Evolutionary conservation across 2,888 invertebrate genomes (phyloP), one percentile per base, ranked within the genome.

Genomic region (Blastobasis adustella): DNA sequence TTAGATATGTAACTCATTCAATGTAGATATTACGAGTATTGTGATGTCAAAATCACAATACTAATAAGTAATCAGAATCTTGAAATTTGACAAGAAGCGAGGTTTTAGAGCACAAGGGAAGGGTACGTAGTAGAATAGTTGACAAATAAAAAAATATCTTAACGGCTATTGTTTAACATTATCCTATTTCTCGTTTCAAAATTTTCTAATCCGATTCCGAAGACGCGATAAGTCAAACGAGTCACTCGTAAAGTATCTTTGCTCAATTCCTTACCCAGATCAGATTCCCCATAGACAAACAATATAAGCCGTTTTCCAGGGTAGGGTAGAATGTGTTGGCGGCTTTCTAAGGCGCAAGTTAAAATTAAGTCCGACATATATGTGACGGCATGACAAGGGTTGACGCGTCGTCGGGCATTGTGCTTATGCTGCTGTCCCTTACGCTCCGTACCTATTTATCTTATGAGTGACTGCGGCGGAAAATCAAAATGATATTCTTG

Each of bases 331-430:
- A 59, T 48, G 58, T 58, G 58, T 67, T 51, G 59, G 65, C 64
- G 56, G 57, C 63, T 45, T 42, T 50, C 42, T 48, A 46, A 60
- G 54, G 71, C 61, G 61, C 61, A 55, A 58, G 68, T 65, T 72
- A 73, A 79, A 81, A 82, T 83, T 76, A 80, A 78, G 74, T 76
- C 69, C 62, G 79, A 82, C 82, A 75, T 71, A 79, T 82, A 81
- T 80, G 79, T 78, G 82, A 76, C 77, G 71, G 57, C 64, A 67
- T 84, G 85, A 85, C 79, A 78, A 79, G 85, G 85, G 85, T 85
- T 73, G 67, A 54, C 63, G 60, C 62, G 63, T 62, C 59, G 63
- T 62, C 61, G 61, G 56, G 57, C 63, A 65, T 68, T 67, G 67
- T 70, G 59, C 60, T 60, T 64, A 59, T 58, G 59, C 54, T 49